Percentiles rank a stretch among this genome's conserved stretches.
Conservation (phyloP, 2,113 vertebrate species). For the Myiozetetes cayanensis region DNA sequence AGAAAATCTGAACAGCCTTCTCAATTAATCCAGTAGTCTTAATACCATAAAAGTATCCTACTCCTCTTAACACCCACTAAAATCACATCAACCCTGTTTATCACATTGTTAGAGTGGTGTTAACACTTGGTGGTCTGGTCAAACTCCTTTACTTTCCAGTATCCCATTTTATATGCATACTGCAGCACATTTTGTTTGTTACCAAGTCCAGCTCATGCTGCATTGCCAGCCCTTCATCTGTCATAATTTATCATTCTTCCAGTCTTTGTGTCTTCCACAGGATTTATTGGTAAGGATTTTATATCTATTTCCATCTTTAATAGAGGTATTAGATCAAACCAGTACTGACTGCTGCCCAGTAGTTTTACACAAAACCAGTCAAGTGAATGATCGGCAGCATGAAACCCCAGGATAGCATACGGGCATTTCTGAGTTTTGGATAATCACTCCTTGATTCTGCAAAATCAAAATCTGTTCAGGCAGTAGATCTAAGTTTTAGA, state of each 20-base stretch:
- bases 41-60: neutral
- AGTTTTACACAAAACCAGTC: neutral
- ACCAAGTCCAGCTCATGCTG: neutral
- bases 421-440: neutral
- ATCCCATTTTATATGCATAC: neutral
- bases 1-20: neutral
- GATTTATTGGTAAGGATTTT: neutral
- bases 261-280: neutral
- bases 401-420: neutral
- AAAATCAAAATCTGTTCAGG: neutral
- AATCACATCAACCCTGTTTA: neutral
- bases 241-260: neutral
- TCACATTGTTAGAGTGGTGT: neutral
- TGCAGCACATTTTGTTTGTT: neutral
- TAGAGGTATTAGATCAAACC: neutral
- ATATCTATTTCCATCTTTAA: neutral
- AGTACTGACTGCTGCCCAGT: neutral
- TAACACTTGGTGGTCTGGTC: neutral
- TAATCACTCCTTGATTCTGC: neutral
- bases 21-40: neutral
- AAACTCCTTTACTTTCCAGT: neutral
- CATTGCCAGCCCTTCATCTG: neutral
- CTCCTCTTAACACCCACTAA: neutral
- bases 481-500: neutral
- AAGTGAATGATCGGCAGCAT: neutral